Conservation (phyloP, 1,140 invertebrate species). For the Aphidius ervi region DNA sequence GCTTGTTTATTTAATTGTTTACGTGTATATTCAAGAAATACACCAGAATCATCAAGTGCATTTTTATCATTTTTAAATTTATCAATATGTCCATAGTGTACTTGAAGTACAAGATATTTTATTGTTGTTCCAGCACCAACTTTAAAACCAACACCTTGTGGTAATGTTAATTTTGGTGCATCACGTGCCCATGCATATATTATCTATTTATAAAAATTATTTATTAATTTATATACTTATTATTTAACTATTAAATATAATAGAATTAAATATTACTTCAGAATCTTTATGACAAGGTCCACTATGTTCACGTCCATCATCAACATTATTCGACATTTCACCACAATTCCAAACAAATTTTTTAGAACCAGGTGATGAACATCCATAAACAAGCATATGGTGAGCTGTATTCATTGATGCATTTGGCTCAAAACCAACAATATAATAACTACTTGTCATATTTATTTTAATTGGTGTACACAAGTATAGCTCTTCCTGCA, state of each 20-base stretch:
- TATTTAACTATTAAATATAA: not conserved
- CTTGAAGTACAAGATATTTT: constrained; percentile 83
- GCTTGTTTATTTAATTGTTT: constrained; percentile 71
- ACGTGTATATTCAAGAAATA: constrained; percentile 74
- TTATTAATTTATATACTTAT: constrained; percentile 4
- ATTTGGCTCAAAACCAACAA: constrained; percentile 91
- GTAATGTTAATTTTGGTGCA: constrained; percentile 80
- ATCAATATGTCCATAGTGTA: constrained; percentile 82
- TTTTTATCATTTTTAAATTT: constrained; percentile 70
- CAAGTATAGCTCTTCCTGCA: constrained; percentile 78
- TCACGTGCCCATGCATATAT: constrained; percentile 97
- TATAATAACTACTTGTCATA: constrained; percentile 65
- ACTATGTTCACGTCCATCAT: constrained; percentile 49
- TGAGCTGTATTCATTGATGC: constrained; percentile 87
- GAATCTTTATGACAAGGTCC: constrained; percentile 69
- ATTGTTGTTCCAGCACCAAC: constrained; percentile 69
- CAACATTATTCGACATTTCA: constrained; percentile 69
- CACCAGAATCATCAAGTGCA: constrained; percentile 69
- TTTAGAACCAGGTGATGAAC: constrained; percentile 73
- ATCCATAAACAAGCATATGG: constrained; percentile 96
- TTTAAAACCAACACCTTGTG: constrained; percentile 79
- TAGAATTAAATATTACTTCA: constrained; percentile 54
- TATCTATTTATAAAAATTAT: constrained; percentile 58
- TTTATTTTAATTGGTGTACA: constrained; percentile 80
- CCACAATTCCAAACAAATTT: constrained; percentile 88